Evolutionary conservation across 2,113 vertebrate species (phyloP).

Genomic region (Osmerus mordax): DNA sequence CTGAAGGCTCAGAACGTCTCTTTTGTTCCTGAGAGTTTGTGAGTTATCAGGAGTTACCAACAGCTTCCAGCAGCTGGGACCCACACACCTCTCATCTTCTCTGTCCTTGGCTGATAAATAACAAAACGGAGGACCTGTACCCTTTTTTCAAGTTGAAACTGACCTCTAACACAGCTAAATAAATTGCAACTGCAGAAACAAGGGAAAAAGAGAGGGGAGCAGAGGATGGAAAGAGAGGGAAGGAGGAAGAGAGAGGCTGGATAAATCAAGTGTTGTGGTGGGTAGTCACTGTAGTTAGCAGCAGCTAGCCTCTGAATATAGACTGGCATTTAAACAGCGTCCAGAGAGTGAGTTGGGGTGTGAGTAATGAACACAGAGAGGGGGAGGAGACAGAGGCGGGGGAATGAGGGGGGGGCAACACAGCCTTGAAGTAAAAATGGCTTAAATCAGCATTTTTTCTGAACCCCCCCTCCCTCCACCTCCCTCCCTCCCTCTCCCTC

Average conservation of each 20-base stretch:
- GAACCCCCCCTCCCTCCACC: no score
- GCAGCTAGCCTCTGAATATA: conserved; percentile 1
- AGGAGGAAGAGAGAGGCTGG: neutral
- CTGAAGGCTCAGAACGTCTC: no score
- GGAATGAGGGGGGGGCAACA: no score
- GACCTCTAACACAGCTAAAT: no score
- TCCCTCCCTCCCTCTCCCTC: neutral
- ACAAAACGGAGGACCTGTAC: no score
- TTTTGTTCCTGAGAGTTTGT: no score
- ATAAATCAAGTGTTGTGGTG: neutral
- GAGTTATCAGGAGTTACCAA: no score
- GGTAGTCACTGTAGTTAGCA: no score
- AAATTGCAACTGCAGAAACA: neutral
- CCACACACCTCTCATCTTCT: no score
- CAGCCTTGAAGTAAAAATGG: conserved; percentile 23
- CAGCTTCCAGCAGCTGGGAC: no score
- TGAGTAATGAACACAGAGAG: conserved; percentile 20
- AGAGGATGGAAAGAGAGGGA: conserved; percentile 17
- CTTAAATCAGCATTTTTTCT: conserved; percentile 23
- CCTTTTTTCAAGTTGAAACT: no score
- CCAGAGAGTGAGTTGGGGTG: conserved; percentile 2
- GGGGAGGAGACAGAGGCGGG: conserved; percentile 2
- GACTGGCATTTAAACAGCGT: conserved; percentile 10
- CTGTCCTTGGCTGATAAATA: no score
- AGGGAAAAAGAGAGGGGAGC: neutral